Evolutionary conservation across 2,113 vertebrate species (phyloP).

Genomic region (Stomatorhinus ivindoensis): DNA sequence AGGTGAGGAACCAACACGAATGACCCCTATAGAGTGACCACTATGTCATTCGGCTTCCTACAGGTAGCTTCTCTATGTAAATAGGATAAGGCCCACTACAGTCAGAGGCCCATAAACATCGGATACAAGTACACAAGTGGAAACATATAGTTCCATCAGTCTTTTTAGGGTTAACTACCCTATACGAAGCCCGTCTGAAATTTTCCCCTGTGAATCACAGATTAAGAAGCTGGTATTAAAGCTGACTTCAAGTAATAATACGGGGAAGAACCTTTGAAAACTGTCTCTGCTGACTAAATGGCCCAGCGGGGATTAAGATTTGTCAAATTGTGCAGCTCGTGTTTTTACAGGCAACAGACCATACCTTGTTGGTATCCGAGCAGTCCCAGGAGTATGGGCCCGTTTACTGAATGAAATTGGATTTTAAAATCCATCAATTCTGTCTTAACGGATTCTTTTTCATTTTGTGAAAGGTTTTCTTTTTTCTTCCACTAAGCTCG

Average conservation of each 20-base stretch:
- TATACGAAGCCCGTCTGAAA: neutral
- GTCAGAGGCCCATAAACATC: neutral
- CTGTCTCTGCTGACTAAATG: neutral
- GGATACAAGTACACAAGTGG: neutral
- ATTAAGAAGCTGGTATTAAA: neutral
- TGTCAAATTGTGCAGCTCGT: neutral
- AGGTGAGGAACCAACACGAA: neutral
- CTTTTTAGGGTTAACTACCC: neutral
- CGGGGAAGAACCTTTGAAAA: neutral
- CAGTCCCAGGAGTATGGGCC: neutral
- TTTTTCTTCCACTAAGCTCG: neutral
- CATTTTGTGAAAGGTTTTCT: neutral
- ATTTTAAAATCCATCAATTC: constrained; percentile 38
- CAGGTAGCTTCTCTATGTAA: neutral
- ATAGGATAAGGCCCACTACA: neutral
- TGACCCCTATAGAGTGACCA: neutral
- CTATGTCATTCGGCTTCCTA: neutral
- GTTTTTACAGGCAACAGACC: neutral
- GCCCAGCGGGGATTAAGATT: neutral
- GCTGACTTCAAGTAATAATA: neutral
- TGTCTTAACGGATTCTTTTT: neutral
- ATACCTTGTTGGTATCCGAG: neutral
- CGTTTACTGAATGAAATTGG: neutral
- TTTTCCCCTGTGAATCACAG: neutral
- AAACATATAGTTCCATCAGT: neutral